Conservation (phyloP, 2,888 invertebrate genomes). For the Drosophila anomalata region DNA sequence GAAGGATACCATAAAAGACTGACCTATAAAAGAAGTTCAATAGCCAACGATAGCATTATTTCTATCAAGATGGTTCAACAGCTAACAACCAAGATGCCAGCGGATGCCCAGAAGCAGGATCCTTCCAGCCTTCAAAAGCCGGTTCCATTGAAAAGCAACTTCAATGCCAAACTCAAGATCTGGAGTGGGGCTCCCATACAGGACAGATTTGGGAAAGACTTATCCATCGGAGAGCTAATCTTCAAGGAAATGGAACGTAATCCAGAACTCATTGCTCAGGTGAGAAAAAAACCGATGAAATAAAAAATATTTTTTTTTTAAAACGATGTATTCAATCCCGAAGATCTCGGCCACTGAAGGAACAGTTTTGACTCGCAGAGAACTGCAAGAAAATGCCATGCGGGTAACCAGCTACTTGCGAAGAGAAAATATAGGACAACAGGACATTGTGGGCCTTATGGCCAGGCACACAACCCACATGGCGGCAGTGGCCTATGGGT, state of each 20-base stretch:
- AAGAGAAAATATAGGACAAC: slow-evolving; percentile 40
- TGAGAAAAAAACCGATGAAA: slow-evolving; percentile 5
- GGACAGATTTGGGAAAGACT: slow-evolving; percentile 9
- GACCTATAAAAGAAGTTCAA: neutral
- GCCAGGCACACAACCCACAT: slow-evolving; percentile 56
- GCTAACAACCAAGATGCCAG: neutral
- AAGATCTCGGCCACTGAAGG: slow-evolving; percentile 41
- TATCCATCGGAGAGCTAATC: slow-evolving; percentile 43
- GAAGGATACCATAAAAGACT: slow-evolving; percentile 1
- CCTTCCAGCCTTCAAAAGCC: neutral
- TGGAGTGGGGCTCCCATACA: slow-evolving; percentile 15
- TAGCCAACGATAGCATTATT: neutral
- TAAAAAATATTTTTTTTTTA: too few relatives aligned
- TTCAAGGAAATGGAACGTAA: slow-evolving; percentile 15
- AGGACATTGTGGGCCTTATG: slow-evolving; percentile 59
- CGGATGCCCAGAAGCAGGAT: neutral
- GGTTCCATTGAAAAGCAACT: neutral
- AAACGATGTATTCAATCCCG: neutral
- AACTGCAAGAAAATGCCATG: slow-evolving; percentile 44
- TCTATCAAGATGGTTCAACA: slow-evolving; percentile 2
- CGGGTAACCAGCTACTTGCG: slow-evolving; percentile 51
- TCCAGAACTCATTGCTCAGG: slow-evolving; percentile 16
- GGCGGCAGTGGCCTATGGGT: slow-evolving; percentile 51
- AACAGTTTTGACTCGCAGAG: slow-evolving; percentile 30
- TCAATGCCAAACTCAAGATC: slow-evolving; percentile 3